Conservation (phyloP, 2,797 vertebrate genomes). For the Pyrocephalus nanus region DNA sequence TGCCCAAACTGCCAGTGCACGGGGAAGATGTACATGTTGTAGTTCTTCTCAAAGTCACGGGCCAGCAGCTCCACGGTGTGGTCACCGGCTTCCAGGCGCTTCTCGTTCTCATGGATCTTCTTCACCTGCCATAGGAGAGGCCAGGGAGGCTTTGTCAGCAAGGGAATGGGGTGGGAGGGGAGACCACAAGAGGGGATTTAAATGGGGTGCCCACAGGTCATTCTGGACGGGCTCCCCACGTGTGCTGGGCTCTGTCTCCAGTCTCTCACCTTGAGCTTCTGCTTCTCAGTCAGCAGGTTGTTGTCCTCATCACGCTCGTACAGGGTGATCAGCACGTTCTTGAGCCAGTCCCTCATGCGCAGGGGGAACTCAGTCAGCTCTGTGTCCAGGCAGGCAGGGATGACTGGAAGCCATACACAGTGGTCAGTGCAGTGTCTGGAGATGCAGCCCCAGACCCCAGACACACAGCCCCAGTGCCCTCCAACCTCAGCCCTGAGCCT, state of each 20-base stretch:
- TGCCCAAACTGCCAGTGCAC: constrained; percentile 99
- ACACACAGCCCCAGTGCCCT: neutral
- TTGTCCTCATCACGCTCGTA: constrained; percentile 93
- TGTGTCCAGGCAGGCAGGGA: constrained; percentile 87
- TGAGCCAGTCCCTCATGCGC: constrained; percentile 99
- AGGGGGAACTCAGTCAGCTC: constrained; percentile 96
- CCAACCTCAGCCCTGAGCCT: neutral
- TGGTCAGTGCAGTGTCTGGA: neutral
- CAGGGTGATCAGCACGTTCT: constrained; percentile 97
- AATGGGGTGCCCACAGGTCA: neutral
- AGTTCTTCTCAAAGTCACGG: constrained; percentile 98
- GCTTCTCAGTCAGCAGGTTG: constrained; percentile 97
- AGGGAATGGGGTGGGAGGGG: neutral
- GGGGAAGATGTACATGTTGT: constrained; percentile 99
- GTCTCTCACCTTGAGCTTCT: constrained; percentile 90
- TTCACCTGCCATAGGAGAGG: constrained; percentile 82
- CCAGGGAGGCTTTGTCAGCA: neutral
- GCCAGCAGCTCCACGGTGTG: constrained; percentile 95
- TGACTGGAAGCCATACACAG: constrained; percentile 74
- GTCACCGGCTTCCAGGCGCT: constrained; percentile 91
- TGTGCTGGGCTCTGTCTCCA: neutral
- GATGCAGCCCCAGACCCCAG: neutral
- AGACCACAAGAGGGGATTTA: neutral
- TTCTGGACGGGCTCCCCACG: neutral
- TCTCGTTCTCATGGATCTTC: constrained; percentile 98